A percentile compares a stretch with the other conserved stretches of the same genome.
Conservation (phyloP, 2,797 vertebrate species). For the Perodicticus potto region DNA sequence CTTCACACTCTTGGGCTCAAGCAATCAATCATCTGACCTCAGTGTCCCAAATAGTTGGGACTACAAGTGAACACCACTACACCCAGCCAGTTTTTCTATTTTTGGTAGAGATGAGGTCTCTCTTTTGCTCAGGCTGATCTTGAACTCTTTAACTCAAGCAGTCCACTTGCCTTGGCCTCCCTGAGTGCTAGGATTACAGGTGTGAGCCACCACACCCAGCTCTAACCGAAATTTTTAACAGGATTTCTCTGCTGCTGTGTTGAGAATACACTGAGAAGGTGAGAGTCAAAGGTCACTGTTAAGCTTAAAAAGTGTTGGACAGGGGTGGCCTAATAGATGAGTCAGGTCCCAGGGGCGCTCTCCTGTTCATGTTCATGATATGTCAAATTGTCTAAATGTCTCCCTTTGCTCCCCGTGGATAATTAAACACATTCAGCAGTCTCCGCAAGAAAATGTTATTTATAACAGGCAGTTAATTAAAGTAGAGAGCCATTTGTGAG, state of each 20-base stretch:
- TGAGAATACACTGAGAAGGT: background rate
- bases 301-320: background rate
- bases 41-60: too few relatives aligned
- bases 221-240: background rate
- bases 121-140: too few relatives aligned
- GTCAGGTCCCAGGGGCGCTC: background rate
- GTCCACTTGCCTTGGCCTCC: too few relatives aligned
- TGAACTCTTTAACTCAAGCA: too few relatives aligned
- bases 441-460: constrained; percentile 16
- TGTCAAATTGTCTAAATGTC: background rate
- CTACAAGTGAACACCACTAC: too few relatives aligned
- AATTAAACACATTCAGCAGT: constrained; percentile 64
- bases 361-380: background rate
- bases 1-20: too few relatives aligned
- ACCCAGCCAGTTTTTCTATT: too few relatives aligned
- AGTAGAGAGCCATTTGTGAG: constrained; percentile 42
- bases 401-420: background rate
- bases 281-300: background rate
- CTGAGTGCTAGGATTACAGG: too few relatives aligned
- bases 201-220: background rate
- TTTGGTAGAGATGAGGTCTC: too few relatives aligned
- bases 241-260: background rate
- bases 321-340: background rate
- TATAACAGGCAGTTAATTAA: constrained; percentile 59
- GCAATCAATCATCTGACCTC: too few relatives aligned